Conservation (phyloP, 2,797 vertebrate genomes). For the Tragelaphus eurycerus region DNA sequence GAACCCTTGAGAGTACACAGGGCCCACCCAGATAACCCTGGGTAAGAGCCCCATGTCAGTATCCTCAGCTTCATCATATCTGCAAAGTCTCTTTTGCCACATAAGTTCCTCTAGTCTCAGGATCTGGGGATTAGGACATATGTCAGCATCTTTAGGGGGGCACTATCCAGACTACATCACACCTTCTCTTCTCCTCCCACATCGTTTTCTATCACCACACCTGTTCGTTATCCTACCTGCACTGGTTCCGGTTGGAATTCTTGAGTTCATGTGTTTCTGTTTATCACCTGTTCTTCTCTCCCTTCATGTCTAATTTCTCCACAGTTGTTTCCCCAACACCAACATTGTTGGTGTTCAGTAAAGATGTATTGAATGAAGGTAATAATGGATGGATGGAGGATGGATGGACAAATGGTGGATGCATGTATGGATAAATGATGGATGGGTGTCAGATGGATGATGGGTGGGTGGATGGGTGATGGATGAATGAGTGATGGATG, state of each 20-base stretch:
- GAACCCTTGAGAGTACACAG: neutral
- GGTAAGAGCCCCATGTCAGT: neutral
- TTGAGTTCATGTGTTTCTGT: neutral
- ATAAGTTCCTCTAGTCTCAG: neutral
- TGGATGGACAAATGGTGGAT: no score
- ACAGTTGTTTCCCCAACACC: neutral
- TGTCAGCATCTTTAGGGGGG: neutral
- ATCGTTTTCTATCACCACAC: neutral
- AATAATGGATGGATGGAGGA: neutral
- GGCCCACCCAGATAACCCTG: neutral
- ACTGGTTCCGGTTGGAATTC: neutral
- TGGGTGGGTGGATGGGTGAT: no score
- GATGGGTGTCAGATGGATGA: no score
- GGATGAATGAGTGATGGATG: neutral
- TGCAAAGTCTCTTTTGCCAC: neutral
- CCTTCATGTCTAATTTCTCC: neutral
- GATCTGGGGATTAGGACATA: neutral
- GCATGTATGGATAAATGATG: neutral
- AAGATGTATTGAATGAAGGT: neutral
- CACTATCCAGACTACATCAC: neutral
- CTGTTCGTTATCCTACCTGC: neutral
- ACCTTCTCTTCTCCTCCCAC: neutral
- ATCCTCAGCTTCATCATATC: neutral
- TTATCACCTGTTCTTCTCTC: neutral
- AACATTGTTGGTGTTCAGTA: neutral